Evolutionary conservation across 1,140 invertebrate genomes (phyloP).

Genomic region (Arctopsyche grandis): DNA sequence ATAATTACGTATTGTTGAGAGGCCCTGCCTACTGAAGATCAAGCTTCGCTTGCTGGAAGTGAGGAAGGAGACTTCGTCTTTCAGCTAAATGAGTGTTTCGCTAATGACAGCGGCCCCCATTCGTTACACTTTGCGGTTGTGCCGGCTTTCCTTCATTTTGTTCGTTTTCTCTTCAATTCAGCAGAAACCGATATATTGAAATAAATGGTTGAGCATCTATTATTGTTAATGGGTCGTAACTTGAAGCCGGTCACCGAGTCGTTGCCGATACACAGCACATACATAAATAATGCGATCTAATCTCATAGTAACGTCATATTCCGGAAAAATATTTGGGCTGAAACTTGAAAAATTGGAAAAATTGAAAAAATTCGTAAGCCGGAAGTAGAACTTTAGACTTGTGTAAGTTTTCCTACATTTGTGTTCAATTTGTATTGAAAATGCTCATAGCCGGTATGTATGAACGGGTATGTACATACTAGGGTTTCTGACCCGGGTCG

Average conservation of each 20-base stretch:
- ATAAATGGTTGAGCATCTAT: constrained; percentile 27
- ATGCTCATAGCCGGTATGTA: too few relatives aligned
- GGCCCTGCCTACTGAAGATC: neutral
- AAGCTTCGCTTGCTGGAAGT: neutral
- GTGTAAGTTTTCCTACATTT: too few relatives aligned
- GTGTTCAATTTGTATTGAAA: too few relatives aligned
- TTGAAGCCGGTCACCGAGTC: neutral
- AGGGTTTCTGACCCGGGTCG: too few relatives aligned
- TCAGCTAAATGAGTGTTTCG: constrained; percentile 26
- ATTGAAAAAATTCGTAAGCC: neutral
- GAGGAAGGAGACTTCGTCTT: neutral
- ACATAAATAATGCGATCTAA: neutral
- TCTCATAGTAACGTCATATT: neutral
- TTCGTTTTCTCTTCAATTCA: neutral
- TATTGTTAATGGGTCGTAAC: constrained; percentile 31
- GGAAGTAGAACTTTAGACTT: too few relatives aligned
- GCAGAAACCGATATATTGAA: constrained; percentile 35
- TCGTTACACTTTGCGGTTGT: neutral
- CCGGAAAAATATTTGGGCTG: neutral
- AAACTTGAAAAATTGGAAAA: neutral
- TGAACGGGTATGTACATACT: too few relatives aligned
- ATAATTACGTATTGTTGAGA: too few relatives aligned
- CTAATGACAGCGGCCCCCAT: constrained; percentile 25
- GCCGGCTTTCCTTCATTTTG: constrained; percentile 15
- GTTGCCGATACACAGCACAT: neutral